Conservation (phyloP, 2,113 vertebrate genomes). For the Rhodinocichla rosea region DNA sequence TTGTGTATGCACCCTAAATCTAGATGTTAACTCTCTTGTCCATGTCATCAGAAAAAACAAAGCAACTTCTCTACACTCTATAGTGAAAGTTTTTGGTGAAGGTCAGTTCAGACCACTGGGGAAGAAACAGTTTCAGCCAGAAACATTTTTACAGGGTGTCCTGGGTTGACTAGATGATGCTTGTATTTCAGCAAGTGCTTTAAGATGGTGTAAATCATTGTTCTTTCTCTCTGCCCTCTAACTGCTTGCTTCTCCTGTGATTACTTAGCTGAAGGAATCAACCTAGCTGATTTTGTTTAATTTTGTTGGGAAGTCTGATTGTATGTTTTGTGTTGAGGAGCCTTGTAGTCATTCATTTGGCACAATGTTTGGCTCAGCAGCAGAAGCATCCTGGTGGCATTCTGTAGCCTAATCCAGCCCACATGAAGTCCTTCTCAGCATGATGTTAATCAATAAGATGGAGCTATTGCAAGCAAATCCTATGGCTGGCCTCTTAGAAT, state of each 20-base stretch:
- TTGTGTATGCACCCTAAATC: background rate
- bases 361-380: fast-evolving
- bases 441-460: background rate
- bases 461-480: background rate
- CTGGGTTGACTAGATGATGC: no score
- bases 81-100: background rate
- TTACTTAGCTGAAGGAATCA: background rate
- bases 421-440: background rate
- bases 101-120: background rate
- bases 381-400: background rate
- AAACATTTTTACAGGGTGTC: background rate
- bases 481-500: background rate
- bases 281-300: background rate
- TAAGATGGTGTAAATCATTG: background rate
- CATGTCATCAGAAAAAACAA: background rate
- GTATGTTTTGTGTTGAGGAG: background rate
- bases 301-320: background rate
- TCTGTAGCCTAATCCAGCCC: background rate
- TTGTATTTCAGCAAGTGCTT: background rate
- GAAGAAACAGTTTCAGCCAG: background rate
- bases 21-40: background rate
- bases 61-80: background rate
- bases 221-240: background rate
- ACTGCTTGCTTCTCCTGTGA: background rate
- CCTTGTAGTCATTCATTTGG: background rate